These are phyloP conservation scores for Drosophila putrida DNA, from an alignment of 2,888 invertebrate species.

Conservation along the genomic window DNA sequence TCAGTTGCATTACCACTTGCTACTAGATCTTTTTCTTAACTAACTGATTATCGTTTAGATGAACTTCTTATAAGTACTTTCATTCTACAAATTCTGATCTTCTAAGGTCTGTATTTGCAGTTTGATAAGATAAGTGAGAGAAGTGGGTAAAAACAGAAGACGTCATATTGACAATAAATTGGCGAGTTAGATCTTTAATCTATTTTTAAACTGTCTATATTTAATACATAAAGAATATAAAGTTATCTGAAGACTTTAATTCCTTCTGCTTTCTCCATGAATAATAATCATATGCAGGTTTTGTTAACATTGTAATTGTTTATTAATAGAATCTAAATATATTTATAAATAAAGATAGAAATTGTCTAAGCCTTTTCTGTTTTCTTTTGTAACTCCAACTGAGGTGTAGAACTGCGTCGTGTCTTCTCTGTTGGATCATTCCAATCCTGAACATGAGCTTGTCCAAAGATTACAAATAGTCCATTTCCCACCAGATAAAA, in stretches of 20 bases:
- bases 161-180: conserved; percentile 6
- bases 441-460: conserved; percentile 89
- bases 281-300: too few relatives aligned
- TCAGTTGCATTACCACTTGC: conserved; percentile 20
- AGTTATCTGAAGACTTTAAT: too few relatives aligned
- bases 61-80: conserved; percentile 30
- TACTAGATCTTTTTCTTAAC: conserved; percentile 21
- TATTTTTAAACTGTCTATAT: conserved; percentile 3
- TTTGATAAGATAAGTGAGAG: conserved; percentile 37
- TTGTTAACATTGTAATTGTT: not conserved
- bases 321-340: conserved; percentile 7
- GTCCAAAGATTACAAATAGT: conserved; percentile 89
- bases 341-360: not conserved
- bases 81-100: conserved; percentile 6
- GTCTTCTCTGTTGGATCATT: conserved; percentile 86
- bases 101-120: not conserved
- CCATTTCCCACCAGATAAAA: conserved; percentile 90
- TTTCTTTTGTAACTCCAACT: conserved; percentile 27
- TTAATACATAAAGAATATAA: not conserved
- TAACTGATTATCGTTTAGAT: conserved; percentile 15
- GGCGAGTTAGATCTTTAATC: not conserved
- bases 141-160: conserved; percentile 6
- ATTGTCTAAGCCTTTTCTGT: not conserved
- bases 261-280: too few relatives aligned
- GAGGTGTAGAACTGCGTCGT: conserved; percentile 54